Base-by-base conservation (phyloP, 2,888 invertebrate genomes). In the Iselma pallidipennis region DNA sequence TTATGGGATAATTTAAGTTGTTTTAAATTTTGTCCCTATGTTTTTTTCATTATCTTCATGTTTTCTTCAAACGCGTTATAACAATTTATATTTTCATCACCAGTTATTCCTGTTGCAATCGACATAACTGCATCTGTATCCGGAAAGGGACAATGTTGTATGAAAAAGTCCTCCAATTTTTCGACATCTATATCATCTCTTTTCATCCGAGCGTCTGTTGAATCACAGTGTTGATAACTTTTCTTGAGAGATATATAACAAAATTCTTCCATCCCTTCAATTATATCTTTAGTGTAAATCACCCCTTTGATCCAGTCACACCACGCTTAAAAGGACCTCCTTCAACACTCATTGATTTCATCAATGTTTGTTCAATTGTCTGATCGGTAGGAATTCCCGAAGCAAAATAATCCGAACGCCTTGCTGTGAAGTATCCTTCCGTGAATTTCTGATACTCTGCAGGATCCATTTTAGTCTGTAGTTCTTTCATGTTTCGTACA, bases 181-280 rank as follows among this genome's bases (percentile, higher is more conserved):
- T 67, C 59, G 57, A 71, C 65, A 69, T 76, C 73, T 60, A 62
- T 66, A 59, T 69, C 70, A 71, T 78, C 76, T 67, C 74, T 71
- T 54, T 62, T 64, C 61, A 77, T 73, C 61, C 76, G 65, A 57
- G 67, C 74, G 66, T 69, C 66, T 52, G 71, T 65, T 21, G 68
- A 66, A 67, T 76, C 76, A 50, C 75, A 64, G 56, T 77, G 78
- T 69, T 76, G 76, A 57, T 76, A 5, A 25, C 25, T 5, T 25
- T 5, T 25, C 25, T 74, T 51, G 69, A 66, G 19, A 71, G 69
- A 57, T 37, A 67, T 57, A 49, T 70, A 59, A 60, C 70, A 73
- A 65, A 75, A 73, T 48, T 66, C 29, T 66, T 74, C 73, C 53
- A 74, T 65, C 26, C 55, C 66, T 60, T 75, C 64, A 12, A 63